Evolutionary conservation across 1,140 invertebrate species (phyloP).

Genomic region (Chymomyza costata): DNA sequence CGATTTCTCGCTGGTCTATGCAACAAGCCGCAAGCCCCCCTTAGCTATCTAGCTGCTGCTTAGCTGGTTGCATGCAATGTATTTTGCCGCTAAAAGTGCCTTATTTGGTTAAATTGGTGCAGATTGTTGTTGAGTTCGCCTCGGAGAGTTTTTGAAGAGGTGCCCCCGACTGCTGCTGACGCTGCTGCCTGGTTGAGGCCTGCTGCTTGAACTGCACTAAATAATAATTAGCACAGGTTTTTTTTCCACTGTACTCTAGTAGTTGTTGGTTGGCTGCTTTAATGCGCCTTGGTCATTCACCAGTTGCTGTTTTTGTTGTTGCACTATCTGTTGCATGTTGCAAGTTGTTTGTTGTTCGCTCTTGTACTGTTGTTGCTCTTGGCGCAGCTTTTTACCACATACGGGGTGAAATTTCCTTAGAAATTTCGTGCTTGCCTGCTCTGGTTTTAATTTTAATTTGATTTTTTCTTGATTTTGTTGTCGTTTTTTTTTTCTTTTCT

Average conservation of each 20-base stretch:
- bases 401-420: constrained; percentile 73
- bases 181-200: constrained; percentile 6
- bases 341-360: not conserved
- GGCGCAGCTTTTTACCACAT: constrained; percentile 29
- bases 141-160: constrained; percentile 6
- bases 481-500: constrained; percentile 26
- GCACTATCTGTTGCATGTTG: constrained; percentile 59
- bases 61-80: constrained; percentile 58
- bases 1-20: not conserved
- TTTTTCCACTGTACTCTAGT: constrained; percentile 26
- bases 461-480: constrained; percentile 50
- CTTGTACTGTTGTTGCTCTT: not conserved
- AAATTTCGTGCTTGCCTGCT: constrained; percentile 73
- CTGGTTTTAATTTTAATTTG: constrained; percentile 62
- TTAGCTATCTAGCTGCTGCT: constrained; percentile 5
- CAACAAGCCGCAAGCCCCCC: constrained; percentile 13
- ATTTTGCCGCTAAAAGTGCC: constrained; percentile 71
- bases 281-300: constrained; percentile 65
- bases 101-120: constrained; percentile 74
- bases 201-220: constrained; percentile 59
- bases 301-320: constrained; percentile 49
- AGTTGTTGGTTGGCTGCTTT: constrained; percentile 43
- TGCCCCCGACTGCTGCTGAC: constrained; percentile 1
- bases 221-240: constrained; percentile 74
- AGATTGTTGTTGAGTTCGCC: constrained; percentile 41